These are phyloP conservation scores for Boloria selene DNA, from an alignment of 2,888 invertebrate genomes.

Conservation along the genomic window DNA sequence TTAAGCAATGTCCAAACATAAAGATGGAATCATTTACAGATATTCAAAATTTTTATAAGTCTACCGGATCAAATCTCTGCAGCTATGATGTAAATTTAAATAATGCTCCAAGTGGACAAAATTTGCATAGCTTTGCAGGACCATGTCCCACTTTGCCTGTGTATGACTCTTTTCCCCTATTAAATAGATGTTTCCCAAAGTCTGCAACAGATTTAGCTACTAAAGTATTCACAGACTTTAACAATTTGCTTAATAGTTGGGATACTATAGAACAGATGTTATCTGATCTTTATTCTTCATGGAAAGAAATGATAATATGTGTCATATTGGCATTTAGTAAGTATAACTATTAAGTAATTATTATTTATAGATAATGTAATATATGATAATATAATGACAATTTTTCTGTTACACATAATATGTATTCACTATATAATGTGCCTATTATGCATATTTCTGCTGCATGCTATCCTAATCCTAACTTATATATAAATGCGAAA, in stretches of 20 bases:
- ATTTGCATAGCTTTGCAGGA: slow-evolving; percentile 80
- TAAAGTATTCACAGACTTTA: slow-evolving; percentile 86
- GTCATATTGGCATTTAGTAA: slow-evolving; percentile 91
- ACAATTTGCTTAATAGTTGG: slow-evolving; percentile 92
- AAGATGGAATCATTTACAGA: slow-evolving; percentile 85
- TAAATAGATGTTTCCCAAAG: slow-evolving; percentile 94
- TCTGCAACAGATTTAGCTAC: slow-evolving; percentile 85
- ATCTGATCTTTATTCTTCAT: slow-evolving; percentile 93
- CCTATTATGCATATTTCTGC: no score
- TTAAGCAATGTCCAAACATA: slow-evolving; percentile 91
- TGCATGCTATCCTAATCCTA: no score
- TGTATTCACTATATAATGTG: no score
- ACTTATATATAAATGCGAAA: no score
- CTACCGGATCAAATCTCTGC: slow-evolving; percentile 90
- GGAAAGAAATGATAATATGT: slow-evolving; percentile 92
- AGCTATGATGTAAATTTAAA: slow-evolving; percentile 86
- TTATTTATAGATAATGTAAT: no score
- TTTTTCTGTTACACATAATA: no score
- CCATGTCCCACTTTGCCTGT: slow-evolving; percentile 92
- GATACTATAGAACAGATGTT: slow-evolving; percentile 94
- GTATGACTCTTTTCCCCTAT: slow-evolving; percentile 88
- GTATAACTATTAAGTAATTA: slow-evolving; percentile 50
- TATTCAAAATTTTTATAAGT: slow-evolving; percentile 86
- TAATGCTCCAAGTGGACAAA: slow-evolving; percentile 68
- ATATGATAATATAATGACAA: no score